Evolutionary conservation across 2,113 vertebrate genomes (phyloP), one percentile per base, ranked within the genome.

Genomic region (Rhea americana): DNA sequence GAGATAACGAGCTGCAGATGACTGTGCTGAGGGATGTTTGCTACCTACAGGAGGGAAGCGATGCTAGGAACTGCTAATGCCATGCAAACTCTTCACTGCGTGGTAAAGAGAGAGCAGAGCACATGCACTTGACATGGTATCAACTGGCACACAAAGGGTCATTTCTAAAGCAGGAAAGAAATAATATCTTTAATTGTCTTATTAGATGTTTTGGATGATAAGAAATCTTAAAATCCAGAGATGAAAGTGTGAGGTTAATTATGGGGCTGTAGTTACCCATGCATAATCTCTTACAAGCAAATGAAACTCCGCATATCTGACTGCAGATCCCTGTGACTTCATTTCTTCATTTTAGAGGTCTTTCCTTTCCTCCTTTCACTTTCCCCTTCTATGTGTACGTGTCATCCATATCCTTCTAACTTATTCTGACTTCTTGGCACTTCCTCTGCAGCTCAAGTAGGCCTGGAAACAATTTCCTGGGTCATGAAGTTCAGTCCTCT

Each of bases 1-100:
- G 68, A 68, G 39, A 78, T 77, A 73, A 66, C 45, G 70, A 91
- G 10, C 41, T 87, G 63, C 88, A 93, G 90, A 41, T 65, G 80
- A 41, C 32, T 41, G 19, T 68, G 35, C 41, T 68, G 76, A 58
- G 81, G 53, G 53, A 75, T 66, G 22, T 8, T 50, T 66, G 45
- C 25, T 92, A 32, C 63, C 51, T 68, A 3, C 37, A 65, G 32
- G 41, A 88, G 58, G 39, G 18, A 26, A 41, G 35, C 5, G 45
- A 41, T 21, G 9, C n/a, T 1, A 2, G 79, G 59, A 63, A 8
- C 50, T 22, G 50, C 41, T 68, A 32, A 39, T 3, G 2, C 48
- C 76, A 12, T 0, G 2, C 6, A 15, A 16, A 32, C 45, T 89
- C 77, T 74, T 28, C 28, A 4, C 37, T 18, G 21, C 22, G 13